phyloP scores from a whole-genome alignment of 2,888 invertebrate species.

The Acheta domesticus region DNA sequence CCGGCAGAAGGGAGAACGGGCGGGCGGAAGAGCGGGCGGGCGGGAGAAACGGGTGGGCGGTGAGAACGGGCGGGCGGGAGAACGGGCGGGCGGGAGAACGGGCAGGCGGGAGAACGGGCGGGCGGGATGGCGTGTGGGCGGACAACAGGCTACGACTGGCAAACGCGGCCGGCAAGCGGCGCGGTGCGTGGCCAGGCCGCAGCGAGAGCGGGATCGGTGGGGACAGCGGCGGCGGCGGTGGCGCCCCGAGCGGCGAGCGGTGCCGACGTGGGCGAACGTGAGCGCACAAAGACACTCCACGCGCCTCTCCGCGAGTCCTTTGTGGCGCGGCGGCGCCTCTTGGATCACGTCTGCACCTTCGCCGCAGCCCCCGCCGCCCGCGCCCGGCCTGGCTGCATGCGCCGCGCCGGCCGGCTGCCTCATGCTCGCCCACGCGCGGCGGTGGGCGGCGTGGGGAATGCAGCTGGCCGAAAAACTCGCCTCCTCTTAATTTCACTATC shows the following conservation, averaged over 20 bases:
- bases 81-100: too few species aligned
- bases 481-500: too few species aligned
- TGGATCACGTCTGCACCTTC: neutral
- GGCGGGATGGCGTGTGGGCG: too few species aligned
- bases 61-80: too few species aligned
- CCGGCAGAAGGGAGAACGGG: too few species aligned
- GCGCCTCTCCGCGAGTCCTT: neutral
- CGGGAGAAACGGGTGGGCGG: fast-evolving
- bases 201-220: neutral
- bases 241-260: neutral
- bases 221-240: neutral
- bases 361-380: neutral
- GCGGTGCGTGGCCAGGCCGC: neutral
- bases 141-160: too few species aligned
- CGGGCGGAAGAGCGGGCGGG: too few species aligned
- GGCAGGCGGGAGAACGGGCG: too few species aligned
- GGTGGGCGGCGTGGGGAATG: too few species aligned
- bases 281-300: neutral
- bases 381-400: neutral
- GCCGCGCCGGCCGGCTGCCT: too few species aligned
- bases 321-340: neutral
- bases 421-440: too few species aligned
- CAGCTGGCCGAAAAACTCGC: too few species aligned
- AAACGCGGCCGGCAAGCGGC: neutral
- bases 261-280: conserved; percentile 18